Conservation (phyloP, 1,140 invertebrate species). For the Drosophila pseudoananassae region DNA sequence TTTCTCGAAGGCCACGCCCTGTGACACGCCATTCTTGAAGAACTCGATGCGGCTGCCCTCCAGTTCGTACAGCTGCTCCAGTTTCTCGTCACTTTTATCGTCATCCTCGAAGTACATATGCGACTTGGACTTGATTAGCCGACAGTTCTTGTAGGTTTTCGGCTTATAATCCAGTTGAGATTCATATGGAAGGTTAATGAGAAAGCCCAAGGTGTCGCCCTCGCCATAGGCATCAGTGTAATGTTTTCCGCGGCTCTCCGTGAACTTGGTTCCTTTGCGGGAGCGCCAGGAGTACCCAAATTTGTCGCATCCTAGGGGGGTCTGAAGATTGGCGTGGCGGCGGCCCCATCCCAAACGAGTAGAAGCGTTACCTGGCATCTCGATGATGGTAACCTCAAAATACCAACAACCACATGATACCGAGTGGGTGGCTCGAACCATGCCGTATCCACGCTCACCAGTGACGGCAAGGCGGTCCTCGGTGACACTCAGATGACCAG, state of each 20-base stretch:
- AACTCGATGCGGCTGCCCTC: slow-evolving; percentile 94
- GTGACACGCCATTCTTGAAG: slow-evolving; percentile 96
- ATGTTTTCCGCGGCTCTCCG: slow-evolving; percentile 96
- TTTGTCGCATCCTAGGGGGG: slow-evolving; percentile 97
- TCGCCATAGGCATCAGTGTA: slow-evolving; percentile 94
- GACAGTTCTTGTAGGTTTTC: slow-evolving; percentile 96
- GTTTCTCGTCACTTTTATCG: slow-evolving; percentile 94
- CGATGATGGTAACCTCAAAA: slow-evolving; percentile 96
- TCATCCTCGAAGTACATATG: slow-evolving; percentile 99
- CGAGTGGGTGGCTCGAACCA: slow-evolving; percentile 97
- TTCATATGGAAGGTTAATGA: slow-evolving; percentile 91
- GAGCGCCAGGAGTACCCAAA: slow-evolving; percentile 99
- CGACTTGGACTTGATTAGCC: slow-evolving; percentile 98
- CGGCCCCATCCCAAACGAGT: slow-evolving; percentile 97
- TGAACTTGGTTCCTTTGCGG: slow-evolving; percentile 91
- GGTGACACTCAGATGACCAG: slow-evolving; percentile 95
- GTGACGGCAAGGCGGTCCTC: slow-evolving; percentile 97
- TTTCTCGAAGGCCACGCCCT: slow-evolving; percentile 93
- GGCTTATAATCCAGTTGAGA: slow-evolving; percentile 89
- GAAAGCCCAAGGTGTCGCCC: slow-evolving; percentile 96
- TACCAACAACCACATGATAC: slow-evolving; percentile 96
- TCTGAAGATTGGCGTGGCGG: slow-evolving; percentile 96
- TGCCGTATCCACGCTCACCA: slow-evolving; percentile 98
- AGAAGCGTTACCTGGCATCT: slow-evolving; percentile 97
- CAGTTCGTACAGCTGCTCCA: slow-evolving; percentile 91